Percentiles rank a stretch among this genome's conserved stretches.
These are phyloP conservation scores for Chloroclysta siterata DNA, from an alignment of 2,888 invertebrate genomes.

Conservation along the genomic window DNA sequence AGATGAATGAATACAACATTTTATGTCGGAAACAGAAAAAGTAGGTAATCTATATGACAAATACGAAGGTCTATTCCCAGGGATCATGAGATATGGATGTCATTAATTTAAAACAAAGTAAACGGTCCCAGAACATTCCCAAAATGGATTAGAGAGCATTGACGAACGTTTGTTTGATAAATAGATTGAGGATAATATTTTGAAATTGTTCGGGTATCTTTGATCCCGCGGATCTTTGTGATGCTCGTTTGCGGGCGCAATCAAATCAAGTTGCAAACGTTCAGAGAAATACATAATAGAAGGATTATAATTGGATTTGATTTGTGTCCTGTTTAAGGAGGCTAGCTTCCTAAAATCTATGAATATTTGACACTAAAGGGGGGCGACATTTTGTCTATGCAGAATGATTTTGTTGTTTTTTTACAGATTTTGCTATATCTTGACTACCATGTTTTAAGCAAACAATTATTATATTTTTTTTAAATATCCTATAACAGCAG, in stretches of 20 bases:
- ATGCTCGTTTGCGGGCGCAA: constrained; percentile 21
- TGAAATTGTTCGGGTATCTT: constrained; percentile 41
- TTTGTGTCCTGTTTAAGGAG: too few species aligned
- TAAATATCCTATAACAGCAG: too few species aligned
- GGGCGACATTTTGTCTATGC: too few species aligned
- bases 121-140: constrained; percentile 55
- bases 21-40: constrained; percentile 66
- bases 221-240: constrained; percentile 32
- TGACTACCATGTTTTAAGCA: too few species aligned
- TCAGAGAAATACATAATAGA: background rate
- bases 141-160: constrained; percentile 63
- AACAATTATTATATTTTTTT: too few species aligned
- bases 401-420: too few species aligned
- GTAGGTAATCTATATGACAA: constrained; percentile 76
- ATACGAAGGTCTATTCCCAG: constrained; percentile 68
- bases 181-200: constrained; percentile 55
- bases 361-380: too few species aligned
- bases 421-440: too few species aligned
- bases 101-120: constrained; percentile 76
- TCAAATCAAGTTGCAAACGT: constrained; percentile 19
- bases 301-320: too few species aligned
- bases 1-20: constrained; percentile 58
- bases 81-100: constrained; percentile 67
- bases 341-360: too few species aligned
- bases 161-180: constrained; percentile 61